Evolutionary conservation across 2,797 vertebrate species (phyloP), one percentile per base, ranked within the genome.

Genomic region (Sebastes minor): DNA sequence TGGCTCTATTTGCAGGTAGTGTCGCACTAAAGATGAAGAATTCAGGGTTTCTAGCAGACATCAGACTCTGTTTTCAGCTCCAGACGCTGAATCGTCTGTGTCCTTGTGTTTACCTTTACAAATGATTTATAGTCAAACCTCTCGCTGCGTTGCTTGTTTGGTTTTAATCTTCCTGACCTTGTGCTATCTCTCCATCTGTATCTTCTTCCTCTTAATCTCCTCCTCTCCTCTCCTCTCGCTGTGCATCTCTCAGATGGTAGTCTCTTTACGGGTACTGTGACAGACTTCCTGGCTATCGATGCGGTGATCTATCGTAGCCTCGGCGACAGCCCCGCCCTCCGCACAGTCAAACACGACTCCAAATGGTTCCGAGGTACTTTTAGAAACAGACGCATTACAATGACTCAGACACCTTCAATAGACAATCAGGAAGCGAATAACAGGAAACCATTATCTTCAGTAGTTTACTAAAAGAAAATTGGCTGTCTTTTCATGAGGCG

Each of bases 221-320:
- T 59, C 38, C 71, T 66, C 11, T 70, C 57, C 63, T 85, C 74
- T 73, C 33, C 76, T 85, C 76, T 73, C 30, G 73, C 66, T 42
- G 38, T 42, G 38, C 38, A 42, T 25, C 76, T 80, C 1, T 42
- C 93, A 99, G 98, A 98, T 77, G 97, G 97, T 74, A 98, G 97
- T 95, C 97, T 99, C 60, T 99, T 99, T 94, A 98, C 98, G 0
- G 98, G 97, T 72, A 99, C 98, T 0, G 98, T 99, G 78, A 99
- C 98, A 0, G 98, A 99, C 94, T 99, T 99, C 92, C 94, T 99
- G 75, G 98, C 98, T 93, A 99, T 99, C 5, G 98, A 99, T 0
- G 97, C 98, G 0, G 98, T 99, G 88, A 98, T 99, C 92, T 99
- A 99, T 95, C 97, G 98, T 53, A 99, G 98, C 91, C 96, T 99